Evolutionary conservation across 2,113 vertebrate species (phyloP), one percentile per base, ranked within the genome.

Genomic region (Diphyllodes magnificus): DNA sequence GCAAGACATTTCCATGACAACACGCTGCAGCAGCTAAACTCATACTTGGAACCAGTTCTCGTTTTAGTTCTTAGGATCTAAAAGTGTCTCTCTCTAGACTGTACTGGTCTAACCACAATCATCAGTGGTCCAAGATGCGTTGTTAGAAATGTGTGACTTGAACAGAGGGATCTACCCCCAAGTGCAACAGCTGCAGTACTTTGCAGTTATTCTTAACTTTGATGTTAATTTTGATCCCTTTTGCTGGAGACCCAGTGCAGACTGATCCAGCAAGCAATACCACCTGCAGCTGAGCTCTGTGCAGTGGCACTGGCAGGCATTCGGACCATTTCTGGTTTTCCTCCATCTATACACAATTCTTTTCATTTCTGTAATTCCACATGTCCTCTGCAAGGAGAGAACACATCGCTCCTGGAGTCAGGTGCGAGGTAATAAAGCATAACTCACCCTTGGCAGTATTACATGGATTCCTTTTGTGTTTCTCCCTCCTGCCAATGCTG

Each of bases 1-100:
- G 42, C 37, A 56, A 70, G 64, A 56, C 49, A 91, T 96, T 86
- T 80, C 94, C 82, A 95, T 91, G 71, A 88, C 90, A 96, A 93
- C 82, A 81, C 9, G 1, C 28, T 59, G 54, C 71, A 90, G 65
- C 45, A 77, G 39, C 39, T 64, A 54, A 92, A 85, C 56, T 86
- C 44, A 13, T 20, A 19, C 65, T 88, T 82, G 54, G 50, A 91
- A 65, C 16, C 35, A 60, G 70, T 17, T 82, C 50, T 91, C 1
- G 1, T 73, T 69, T 93, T 39, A 33, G 56, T 70, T 85, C 93
- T 82, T 66, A 19, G 45, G n/a, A 70, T 49, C 68, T 70, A 18
- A 35, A 80, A 44, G 47, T 19, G 56, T 64, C 80, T 86, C 56
- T 42, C 80, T 86, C 56, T 42, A 23, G 78, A 35, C 59, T 80